These are phyloP conservation scores for Nysson spinosus DNA, from an alignment of 2,888 invertebrate species.

Conservation along the genomic window DNA sequence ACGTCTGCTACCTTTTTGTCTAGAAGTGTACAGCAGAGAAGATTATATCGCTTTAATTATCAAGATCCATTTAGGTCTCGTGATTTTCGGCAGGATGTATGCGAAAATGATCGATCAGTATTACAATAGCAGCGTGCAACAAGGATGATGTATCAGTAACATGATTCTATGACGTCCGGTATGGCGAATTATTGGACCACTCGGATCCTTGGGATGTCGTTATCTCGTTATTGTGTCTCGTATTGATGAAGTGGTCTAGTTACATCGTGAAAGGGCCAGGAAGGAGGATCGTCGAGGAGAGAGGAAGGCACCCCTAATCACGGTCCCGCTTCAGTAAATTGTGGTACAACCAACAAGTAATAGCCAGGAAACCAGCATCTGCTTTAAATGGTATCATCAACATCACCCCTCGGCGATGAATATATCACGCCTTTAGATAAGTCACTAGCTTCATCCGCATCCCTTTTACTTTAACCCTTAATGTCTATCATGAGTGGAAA, in stretches of 20 bases:
- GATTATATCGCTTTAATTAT: too few relatives aligned
- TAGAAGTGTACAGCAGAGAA: too few relatives aligned
- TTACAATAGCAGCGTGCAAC: too few relatives aligned
- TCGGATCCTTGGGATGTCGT: conserved; percentile 46
- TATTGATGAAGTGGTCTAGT: conserved; percentile 33
- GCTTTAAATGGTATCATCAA: conserved; percentile 25
- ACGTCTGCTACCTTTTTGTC: too few relatives aligned
- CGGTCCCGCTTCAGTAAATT: conserved; percentile 42
- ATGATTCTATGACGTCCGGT: conserved; percentile 34
- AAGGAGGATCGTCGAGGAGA: not conserved
- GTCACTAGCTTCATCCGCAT: not conserved
- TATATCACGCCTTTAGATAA: not conserved
- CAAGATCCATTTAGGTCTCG: too few relatives aligned
- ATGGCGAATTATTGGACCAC: conserved; percentile 48
- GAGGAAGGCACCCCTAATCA: conserved; percentile 39
- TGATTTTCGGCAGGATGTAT: not conserved
- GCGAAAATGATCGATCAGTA: conserved; percentile 26
- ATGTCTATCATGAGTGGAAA: too few relatives aligned
- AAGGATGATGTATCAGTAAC: conserved; percentile 33
- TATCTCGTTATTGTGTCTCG: conserved; percentile 56
- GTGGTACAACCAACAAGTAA: conserved; percentile 32
- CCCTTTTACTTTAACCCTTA: too few relatives aligned
- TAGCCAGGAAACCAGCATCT: conserved; percentile 30
- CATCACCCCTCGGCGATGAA: not conserved
- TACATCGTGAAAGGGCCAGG: conserved; percentile 10